Evolutionary conservation across 2,113 vertebrate genomes (phyloP).

Genomic region (Pleuronectes platessa): DNA sequence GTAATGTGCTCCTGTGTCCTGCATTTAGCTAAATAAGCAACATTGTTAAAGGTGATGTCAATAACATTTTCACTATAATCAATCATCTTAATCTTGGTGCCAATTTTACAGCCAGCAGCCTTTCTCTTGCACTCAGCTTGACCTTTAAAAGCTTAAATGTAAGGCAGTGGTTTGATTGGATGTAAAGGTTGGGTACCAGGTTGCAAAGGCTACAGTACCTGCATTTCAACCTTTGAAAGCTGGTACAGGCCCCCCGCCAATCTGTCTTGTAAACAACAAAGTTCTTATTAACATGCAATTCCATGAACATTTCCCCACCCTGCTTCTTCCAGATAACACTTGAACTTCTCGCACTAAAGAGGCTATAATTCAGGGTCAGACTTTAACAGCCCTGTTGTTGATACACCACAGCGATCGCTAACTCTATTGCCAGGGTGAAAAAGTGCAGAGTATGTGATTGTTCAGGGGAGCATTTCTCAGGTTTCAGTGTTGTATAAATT

Average conservation of each 20-base stretch:
- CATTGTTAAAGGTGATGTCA: slow-evolving; percentile 24
- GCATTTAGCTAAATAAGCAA: slow-evolving; percentile 28
- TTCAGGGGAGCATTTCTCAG: slow-evolving; percentile 6
- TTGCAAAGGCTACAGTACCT: slow-evolving; percentile 6
- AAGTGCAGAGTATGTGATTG: background rate
- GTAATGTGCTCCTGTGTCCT: background rate
- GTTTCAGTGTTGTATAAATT: slow-evolving; percentile 23
- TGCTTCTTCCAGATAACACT: background rate
- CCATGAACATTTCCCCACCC: background rate
- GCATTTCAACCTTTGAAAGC: background rate
- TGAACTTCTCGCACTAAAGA: slow-evolving; percentile 14
- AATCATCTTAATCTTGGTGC: slow-evolving; percentile 18
- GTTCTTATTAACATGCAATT: slow-evolving; percentile 17
- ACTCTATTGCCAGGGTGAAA: background rate
- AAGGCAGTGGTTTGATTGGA: slow-evolving; percentile 23
- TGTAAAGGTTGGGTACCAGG: slow-evolving; percentile 14
- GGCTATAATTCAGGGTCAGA: background rate
- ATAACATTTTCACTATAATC: slow-evolving; percentile 42
- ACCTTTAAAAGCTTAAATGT: slow-evolving; percentile 38
- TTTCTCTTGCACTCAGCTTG: slow-evolving; percentile 21
- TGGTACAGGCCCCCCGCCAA: background rate
- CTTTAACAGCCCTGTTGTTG: slow-evolving; percentile 5
- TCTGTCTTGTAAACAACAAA: slow-evolving; percentile 23
- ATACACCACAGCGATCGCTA: background rate
- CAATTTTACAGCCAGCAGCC: slow-evolving; percentile 22